Evolutionary conservation across 2,113 vertebrate genomes (phyloP).

Genomic region (Nestor notabilis): DNA sequence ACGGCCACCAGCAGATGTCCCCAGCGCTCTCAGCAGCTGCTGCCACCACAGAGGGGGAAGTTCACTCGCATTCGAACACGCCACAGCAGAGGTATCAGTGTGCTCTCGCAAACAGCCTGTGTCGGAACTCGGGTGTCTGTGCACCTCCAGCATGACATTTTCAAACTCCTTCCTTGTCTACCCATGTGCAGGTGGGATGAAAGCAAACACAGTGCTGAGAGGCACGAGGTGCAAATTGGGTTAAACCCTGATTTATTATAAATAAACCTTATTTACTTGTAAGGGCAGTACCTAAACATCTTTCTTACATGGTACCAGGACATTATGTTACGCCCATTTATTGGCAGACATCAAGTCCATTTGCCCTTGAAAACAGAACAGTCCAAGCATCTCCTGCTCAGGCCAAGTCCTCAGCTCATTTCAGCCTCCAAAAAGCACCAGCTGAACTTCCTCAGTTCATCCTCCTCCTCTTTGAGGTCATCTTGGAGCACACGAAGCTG

Average conservation of each 20-base stretch:
- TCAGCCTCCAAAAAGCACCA: not conserved
- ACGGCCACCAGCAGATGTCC: rapidly evolving
- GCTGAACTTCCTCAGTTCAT: not conserved
- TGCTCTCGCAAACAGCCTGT: rapidly evolving
- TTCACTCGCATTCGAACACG: not conserved
- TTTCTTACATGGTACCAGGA: not conserved
- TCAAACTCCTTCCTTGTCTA: not conserved
- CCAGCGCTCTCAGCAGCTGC: not conserved
- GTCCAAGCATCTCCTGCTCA: not conserved
- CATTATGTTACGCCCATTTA: not conserved
- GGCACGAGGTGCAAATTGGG: not conserved
- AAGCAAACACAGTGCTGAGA: not conserved
- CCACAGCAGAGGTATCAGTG: not conserved
- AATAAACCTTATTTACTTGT: not conserved
- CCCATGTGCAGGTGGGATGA: not conserved
- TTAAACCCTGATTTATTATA: not conserved
- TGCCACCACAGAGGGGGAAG: rapidly evolving
- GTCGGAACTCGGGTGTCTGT: rapidly evolving
- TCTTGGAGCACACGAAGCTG: rapidly evolving
- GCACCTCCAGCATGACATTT: not conserved
- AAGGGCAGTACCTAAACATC: not conserved
- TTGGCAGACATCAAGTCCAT: not conserved
- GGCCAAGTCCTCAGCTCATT: not conserved
- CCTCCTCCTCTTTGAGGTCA: not conserved
- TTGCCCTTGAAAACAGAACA: not conserved